Evolutionary conservation across 1,140 invertebrate species (phyloP).

Genomic region (Linepithema humile): DNA sequence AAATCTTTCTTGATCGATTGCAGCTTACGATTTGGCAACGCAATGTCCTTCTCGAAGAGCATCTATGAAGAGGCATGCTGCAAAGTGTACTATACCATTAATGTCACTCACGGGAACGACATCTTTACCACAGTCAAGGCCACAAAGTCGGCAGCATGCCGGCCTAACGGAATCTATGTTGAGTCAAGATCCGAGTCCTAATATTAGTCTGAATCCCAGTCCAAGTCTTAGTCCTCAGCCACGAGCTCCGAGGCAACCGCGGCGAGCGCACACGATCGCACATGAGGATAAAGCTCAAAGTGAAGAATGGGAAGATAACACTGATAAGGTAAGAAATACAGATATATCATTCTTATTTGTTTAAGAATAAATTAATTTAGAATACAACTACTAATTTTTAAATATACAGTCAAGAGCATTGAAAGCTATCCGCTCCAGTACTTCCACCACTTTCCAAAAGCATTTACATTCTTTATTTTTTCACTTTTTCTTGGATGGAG

Average conservation of each 20-base stretch:
- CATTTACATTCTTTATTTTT: too few species aligned
- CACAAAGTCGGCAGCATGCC: conserved; percentile 80
- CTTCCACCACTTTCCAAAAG: too few species aligned
- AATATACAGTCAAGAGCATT: neutral
- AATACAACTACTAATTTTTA: neutral
- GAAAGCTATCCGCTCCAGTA: too few species aligned
- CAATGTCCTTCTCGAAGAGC: conserved; percentile 89
- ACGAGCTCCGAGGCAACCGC: conserved; percentile 69
- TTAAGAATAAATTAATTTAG: neutral
- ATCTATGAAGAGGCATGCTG: conserved; percentile 89
- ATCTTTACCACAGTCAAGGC: conserved; percentile 89
- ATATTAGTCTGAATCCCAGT: conserved; percentile 75
- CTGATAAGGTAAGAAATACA: conserved; percentile 61
- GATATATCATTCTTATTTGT: neutral
- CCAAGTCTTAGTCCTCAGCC: conserved; percentile 78
- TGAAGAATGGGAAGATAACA: conserved; percentile 68
- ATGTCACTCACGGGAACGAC: conserved; percentile 85
- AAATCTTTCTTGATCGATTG: conserved; percentile 28
- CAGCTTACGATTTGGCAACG: conserved; percentile 92
- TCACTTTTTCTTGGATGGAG: too few species aligned
- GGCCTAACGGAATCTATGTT: conserved; percentile 53
- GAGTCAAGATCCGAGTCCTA: conserved; percentile 72
- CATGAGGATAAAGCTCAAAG: conserved; percentile 59
- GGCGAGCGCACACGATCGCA: conserved; percentile 69
- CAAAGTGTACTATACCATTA: conserved; percentile 83